Evolutionary conservation across 2,113 vertebrate genomes (phyloP), one percentile per base, ranked within the genome.

Genomic region (Telmatochromis bifrenatus): DNA sequence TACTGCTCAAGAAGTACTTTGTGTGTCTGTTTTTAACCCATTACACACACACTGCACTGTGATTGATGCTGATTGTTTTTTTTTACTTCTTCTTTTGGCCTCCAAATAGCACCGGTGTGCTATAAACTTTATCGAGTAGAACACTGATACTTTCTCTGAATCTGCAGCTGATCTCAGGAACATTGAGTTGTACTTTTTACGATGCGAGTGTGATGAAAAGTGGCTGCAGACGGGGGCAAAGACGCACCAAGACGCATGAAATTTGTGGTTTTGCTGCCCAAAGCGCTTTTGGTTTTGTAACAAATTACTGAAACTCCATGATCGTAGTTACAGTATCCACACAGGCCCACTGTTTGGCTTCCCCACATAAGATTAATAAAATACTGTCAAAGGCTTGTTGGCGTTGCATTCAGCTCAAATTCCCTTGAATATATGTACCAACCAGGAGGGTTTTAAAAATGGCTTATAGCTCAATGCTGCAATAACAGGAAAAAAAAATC

Each of bases 211-310:
- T 62, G 58, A 60, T 60, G 28, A 60, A 7, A 75, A 11, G 68
- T 26, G 15, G 1, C 70, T 47, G 68, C 23, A 28, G 4, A 47
- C 5, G 6, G 39, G 21, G 14, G 4, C 14, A 47, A 17, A 45
- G 39, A 12, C 3, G 1, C 70, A 75, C 70, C 6, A 5, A 75
- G 23, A 19, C 1, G 0, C 42, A 1, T 49, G 17, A 80, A 1
- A 47, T 39, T 14, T 55, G n/a, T 19, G 33, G 37, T 8, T 37
- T 49, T 17, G 42, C 53, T 62, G 28, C 9, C 15, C 15, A 81
- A n/a, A 23, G 21, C 7, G 0, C 28, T 62, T 80, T 55, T 33
- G 54, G 28, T 19, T 82, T 79, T 14, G 23, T 10, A 45, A 54
- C 8, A 55, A 54, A 80, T 83, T 7, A 4, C 4, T 17, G 42